Conservation (phyloP, 2,797 vertebrate genomes). For the Nannoperca australis region DNA sequence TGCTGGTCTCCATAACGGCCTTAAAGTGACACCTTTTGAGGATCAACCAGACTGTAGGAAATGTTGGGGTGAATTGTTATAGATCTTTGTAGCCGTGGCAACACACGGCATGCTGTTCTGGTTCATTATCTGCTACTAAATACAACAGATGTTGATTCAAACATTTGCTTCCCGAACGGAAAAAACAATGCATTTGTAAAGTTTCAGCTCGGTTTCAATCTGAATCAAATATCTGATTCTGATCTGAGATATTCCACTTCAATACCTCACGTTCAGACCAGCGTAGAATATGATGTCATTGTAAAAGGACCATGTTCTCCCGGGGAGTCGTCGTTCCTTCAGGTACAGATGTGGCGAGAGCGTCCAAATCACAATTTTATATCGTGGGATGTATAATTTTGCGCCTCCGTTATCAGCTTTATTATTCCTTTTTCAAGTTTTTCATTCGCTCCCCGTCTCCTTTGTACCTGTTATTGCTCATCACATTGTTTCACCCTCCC, state of each 20-base stretch:
- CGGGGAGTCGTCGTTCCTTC: background rate
- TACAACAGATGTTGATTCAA: background rate
- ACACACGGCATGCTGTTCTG: background rate
- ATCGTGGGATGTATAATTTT: slow-evolving; percentile 88
- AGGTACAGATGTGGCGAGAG: background rate
- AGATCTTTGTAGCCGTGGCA: slow-evolving; percentile 2
- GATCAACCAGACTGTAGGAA: background rate
- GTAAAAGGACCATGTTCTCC: slow-evolving; percentile 2
- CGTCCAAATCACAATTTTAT: slow-evolving; percentile 53
- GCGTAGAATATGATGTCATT: background rate
- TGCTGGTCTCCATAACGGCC: background rate
- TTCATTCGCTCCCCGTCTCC: slow-evolving; percentile 75
- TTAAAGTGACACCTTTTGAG: background rate
- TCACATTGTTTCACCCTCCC: slow-evolving; percentile 46
- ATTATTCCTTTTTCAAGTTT: slow-evolving; percentile 80
- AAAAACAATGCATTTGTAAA: background rate
- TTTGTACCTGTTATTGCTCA: slow-evolving; percentile 51
- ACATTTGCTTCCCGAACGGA: background rate
- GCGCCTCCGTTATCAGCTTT: slow-evolving; percentile 79
- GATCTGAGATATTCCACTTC: background rate
- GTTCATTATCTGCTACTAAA: background rate
- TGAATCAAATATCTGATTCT: too few relatives aligned
- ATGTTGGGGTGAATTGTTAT: background rate
- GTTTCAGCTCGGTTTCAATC: background rate
- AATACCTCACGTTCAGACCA: background rate